Base-by-base conservation (phyloP, 1,140 invertebrate species). In the Procambarus clarkii region DNA sequence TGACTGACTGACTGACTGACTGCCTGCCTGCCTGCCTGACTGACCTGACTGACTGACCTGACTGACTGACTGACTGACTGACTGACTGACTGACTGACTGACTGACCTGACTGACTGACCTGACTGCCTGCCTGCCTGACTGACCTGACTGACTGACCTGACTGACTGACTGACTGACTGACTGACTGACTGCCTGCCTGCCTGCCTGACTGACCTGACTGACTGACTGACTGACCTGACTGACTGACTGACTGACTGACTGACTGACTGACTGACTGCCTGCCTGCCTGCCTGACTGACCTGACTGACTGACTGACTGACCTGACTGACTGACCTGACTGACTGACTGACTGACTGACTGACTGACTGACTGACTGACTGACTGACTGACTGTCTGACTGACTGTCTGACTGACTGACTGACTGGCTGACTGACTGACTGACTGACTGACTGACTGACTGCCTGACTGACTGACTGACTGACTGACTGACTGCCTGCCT, bases 81-180 rank as follows among this genome's bases (percentile, higher is more conserved):
- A 69, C 64, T 69, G 64, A 69, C 64, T 69, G 64, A 69, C 64
- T 69, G 64, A 69, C 64, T 69, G 64, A 69, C 64, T 69, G 64
- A n/a, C n/a, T n/a, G n/a, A n/a, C n/a, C n/a, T n/a, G n/a, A n/a
- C n/a, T n/a, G n/a, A n/a, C n/a, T n/a, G n/a, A n/a, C 9, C 64
- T 69, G 64, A 69, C 64, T 69, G 64, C 9, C 64, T 69, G 64
- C 9, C 64, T 69, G 64, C 9, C 64, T 69, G 64, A n/a, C n/a
- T n/a, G n/a, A n/a, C 9, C 64, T 69, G 64, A 69, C 64, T 69
- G 64, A 69, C 64, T 69, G 64, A n/a, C 9, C 64, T 69, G 64
- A 69, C 64, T 69, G 64, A 69, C 64, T 9, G 64, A 69, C 64
- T 69, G 64, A 69, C 64, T 69, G 64, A 69, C 64, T 69, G 64